Conservation (phyloP, 2,113 vertebrate species). For the Gambusia holbrooki region DNA sequence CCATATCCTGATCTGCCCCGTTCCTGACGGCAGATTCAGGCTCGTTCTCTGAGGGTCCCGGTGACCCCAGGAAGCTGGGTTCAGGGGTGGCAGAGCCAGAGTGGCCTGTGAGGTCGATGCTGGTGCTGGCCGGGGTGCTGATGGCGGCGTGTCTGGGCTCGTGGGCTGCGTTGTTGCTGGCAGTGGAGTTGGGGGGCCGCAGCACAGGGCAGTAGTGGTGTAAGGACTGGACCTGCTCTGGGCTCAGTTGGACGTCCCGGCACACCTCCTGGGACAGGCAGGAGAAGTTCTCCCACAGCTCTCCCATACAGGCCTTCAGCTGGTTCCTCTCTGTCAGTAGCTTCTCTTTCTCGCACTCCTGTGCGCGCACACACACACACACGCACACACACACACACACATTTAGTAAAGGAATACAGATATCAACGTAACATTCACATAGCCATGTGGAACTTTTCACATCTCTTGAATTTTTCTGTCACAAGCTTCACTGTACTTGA, state of each 20-base stretch:
- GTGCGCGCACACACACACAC: constrained; percentile 24
- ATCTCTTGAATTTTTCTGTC: no score
- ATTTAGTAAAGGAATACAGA: no score
- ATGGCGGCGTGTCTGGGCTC: constrained; percentile 66
- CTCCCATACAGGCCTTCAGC: constrained; percentile 97
- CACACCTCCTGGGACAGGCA: constrained; percentile 99
- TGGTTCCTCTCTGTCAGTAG: constrained; percentile 96
- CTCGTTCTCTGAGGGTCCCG: constrained; percentile 83
- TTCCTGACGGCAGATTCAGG: constrained; percentile 73
- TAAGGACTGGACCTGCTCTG: constrained; percentile 95
- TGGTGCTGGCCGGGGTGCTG: constrained; percentile 73
- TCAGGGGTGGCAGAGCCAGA: constrained; percentile 82
- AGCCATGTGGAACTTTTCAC: no score
- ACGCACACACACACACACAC: no score
- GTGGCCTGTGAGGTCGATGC: constrained; percentile 80
- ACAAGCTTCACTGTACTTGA: no score
- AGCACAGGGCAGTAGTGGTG: constrained; percentile 95
- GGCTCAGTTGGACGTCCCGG: constrained; percentile 93
- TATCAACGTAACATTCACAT: no score
- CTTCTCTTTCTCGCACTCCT: constrained; percentile 98
- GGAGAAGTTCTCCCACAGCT: constrained; percentile 98
- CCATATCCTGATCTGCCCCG: constrained; percentile 78
- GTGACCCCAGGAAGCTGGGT: constrained; percentile 83
- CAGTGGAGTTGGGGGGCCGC: constrained; percentile 83
- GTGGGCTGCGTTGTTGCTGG: constrained; percentile 73